These are phyloP conservation scores for Pseudorectes ferrugineus DNA, from an alignment of 2,113 vertebrate genomes.

Conservation along the genomic window DNA sequence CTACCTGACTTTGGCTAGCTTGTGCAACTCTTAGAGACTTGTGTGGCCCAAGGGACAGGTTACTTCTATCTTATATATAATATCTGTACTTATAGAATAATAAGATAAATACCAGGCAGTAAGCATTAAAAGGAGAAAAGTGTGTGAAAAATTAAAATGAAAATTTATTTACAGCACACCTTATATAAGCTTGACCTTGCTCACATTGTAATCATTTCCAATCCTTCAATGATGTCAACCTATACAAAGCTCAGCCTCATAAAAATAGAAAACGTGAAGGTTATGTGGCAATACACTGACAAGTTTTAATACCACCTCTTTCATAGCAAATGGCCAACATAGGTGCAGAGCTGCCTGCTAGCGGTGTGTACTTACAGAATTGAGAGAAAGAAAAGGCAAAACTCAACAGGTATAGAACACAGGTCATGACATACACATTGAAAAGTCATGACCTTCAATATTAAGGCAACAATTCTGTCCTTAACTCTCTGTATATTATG, in stretches of 20 bases:
- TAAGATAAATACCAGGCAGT: neutral
- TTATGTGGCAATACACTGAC: constrained; percentile 27
- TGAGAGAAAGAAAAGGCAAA: neutral
- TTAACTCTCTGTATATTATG: neutral
- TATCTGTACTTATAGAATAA: neutral
- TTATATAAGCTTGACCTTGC: neutral
- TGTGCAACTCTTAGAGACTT: neutral
- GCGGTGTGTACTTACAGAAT: neutral
- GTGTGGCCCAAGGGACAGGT: neutral
- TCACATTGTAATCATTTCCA: constrained; percentile 12
- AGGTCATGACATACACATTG: neutral
- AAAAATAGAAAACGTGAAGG: constrained; percentile 2
- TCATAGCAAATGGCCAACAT: neutral
- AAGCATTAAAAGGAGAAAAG: neutral
- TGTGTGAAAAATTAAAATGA: neutral
- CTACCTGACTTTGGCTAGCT: neutral
- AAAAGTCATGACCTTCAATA: constrained; percentile 41
- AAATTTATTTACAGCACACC: neutral
- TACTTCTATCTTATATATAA: neutral
- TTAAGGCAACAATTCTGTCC: constrained; percentile 44
- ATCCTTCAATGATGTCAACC: neutral
- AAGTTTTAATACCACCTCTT: constrained; percentile 20
- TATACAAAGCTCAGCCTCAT: neutral
- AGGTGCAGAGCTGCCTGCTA: neutral
- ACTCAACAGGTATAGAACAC: neutral